Base-by-base conservation (phyloP, 1,140 invertebrate genomes). In the Heterodera carotae region DNA sequence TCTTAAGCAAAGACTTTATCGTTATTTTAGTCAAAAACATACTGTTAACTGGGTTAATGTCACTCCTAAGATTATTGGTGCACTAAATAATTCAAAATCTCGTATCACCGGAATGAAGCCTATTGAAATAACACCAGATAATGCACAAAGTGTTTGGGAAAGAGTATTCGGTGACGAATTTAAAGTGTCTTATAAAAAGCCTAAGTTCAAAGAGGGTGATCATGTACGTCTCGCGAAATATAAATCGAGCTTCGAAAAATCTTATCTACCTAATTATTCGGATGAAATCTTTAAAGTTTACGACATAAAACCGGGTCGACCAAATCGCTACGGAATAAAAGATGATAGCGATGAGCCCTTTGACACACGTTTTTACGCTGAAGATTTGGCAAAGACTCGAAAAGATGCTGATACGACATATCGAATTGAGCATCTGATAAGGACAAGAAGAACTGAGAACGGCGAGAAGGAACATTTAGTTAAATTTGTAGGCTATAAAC, bases 211-310 rank as follows among this genome's bases (percentile, higher is more conserved):
- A 27, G 56, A 53, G 64, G 77, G 72, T 4, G 39, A 43, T 12
- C 39, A 43, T 43, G 39, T 43, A 8, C 6, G 39, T 6, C 39
- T 43, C 12, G 39, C 39, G 12, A 43, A 43, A 12, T 43, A 43
- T 43, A 43, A 43, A 43, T 43, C 39, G 0, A 43, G 39, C 12
- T 43, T 43, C 12, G 39, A 43, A 43, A 43, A 43, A 43, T 43
- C 39, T 43, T 76, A 34, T 56, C 8, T 27, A 8, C 66, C 64
- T 36, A 82, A 36, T 33, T 80, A 75, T 31, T 27, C 79, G 33
- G 83, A 80, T 59, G 48, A 62, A 78, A 70, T 82, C 10, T 69
- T 22, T n/a, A 18, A 25, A n/a, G 76, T 81, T n/a, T 36, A 68
- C 18, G 15, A 53, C 64, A 4, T 69, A 8, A 43, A 43, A 43